Evolutionary conservation across 2,113 vertebrate genomes (phyloP).

Genomic region (Xenus cinereus): DNA sequence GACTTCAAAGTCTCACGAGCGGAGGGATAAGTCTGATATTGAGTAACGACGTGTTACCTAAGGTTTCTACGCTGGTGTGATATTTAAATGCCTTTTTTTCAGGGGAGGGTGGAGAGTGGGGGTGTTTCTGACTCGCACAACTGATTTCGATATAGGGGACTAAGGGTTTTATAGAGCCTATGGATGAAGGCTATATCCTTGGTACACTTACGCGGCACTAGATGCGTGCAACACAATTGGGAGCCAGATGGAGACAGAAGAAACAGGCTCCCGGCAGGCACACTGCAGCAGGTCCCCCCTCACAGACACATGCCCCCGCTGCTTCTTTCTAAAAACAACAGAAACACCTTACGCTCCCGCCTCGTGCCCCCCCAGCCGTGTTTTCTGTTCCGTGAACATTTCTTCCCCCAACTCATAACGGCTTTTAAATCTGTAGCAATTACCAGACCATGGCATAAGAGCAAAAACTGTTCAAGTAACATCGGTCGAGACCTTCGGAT

Average conservation of each 20-base stretch:
- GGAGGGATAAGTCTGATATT: neutral
- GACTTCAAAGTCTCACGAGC: neutral
- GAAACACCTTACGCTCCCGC: neutral
- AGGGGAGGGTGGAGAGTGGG: too few relatives aligned
- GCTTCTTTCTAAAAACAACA: neutral
- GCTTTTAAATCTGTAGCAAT: neutral
- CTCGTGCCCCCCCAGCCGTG: too few relatives aligned
- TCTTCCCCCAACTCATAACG: neutral
- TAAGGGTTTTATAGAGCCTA: neutral
- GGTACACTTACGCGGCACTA: neutral
- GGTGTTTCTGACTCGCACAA: neutral
- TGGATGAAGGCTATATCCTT: neutral
- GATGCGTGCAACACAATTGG: neutral
- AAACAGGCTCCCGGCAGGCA: neutral
- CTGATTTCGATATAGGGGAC: neutral
- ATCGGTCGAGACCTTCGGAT: rapidly evolving
- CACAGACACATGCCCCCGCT: rapidly evolving
- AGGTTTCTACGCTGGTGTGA: neutral
- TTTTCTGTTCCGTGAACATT: neutral
- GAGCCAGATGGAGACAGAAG: neutral
- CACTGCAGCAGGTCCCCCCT: neutral
- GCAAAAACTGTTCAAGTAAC: rapidly evolving
- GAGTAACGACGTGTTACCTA: neutral
- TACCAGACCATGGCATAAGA: neutral
- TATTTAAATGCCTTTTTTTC: neutral